Evolutionary conservation across 2,113 vertebrate genomes (phyloP), one percentile per base, ranked within the genome.

Genomic region (Oryzias javanicus): DNA sequence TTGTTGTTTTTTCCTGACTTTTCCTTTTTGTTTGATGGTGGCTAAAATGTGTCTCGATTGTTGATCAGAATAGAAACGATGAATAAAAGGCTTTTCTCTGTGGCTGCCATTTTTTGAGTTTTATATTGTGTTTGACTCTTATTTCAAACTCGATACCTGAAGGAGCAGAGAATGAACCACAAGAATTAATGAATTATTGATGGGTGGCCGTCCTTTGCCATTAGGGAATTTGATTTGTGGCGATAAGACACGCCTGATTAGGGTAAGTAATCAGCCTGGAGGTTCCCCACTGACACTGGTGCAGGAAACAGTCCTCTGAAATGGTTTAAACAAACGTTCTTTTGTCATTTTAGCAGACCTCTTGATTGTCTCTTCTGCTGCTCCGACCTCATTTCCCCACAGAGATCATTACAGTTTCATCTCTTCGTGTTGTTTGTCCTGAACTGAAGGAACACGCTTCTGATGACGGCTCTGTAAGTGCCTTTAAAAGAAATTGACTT

Each of bases 321-420:
- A 67, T 54, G 13, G 51, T 19, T n/a, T 15, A 6, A 19, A 47
- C 46, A 47, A 16, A 45, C n/a, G 16, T 25, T 29, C 20, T 5
- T 24, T 48, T 13, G 4, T 73, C 29, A 4, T 60, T 48, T 72
- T 66, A 50, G 55, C 42, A 67, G 56, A 48, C 14, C 42, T 44
- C 12, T 13, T 52, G 41, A 57, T 69, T 55, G 4, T 22, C 5
- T 14, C 29, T 67, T 35, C 50, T 49, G 45, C 55, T 58, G 49
- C 29, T 53, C 16, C 8, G 48, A 42, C 15, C 51, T 18, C 42
- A 50, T 79, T 63, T 71, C 62, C 76, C 64, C 51, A 48, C 14
- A 17, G 61, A 75, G 64, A 45, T 58, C 60, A 75, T 72, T 67
- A 67, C 78, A 61, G 27, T 59, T 64, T 65, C 46, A 73, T 73